These are phyloP conservation scores for Mesaphorura yosii DNA, from an alignment of 1,140 invertebrate genomes.

Conservation along the genomic window DNA sequence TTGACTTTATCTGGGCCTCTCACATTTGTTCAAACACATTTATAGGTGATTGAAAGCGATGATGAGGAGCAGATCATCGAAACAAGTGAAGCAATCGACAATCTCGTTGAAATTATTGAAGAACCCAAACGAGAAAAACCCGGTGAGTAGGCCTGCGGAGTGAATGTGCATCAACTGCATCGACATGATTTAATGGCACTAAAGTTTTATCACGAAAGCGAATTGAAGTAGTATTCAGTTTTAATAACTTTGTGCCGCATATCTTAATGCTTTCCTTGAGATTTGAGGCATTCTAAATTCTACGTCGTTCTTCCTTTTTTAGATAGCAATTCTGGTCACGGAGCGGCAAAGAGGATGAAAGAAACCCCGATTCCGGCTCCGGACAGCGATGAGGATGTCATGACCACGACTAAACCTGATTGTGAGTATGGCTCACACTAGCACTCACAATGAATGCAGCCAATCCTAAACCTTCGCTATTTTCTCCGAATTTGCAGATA, in stretches of 20 bases:
- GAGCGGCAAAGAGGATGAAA: too few relatives aligned
- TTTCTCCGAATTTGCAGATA: background rate
- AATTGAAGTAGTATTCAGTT: background rate
- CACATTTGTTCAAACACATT: background rate
- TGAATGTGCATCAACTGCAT: background rate
- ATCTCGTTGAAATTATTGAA: constrained; percentile 20
- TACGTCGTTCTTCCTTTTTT: too few relatives aligned
- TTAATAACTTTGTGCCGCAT: background rate
- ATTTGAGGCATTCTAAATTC: background rate
- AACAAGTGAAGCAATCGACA: constrained; percentile 23
- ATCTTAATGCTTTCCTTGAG: background rate
- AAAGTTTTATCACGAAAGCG: background rate
- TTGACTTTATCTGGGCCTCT: background rate
- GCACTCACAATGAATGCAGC: too few relatives aligned
- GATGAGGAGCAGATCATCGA: constrained; percentile 29
- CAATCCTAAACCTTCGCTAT: too few relatives aligned
- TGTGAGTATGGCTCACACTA: too few relatives aligned
- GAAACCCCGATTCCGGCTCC: too few relatives aligned
- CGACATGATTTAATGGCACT: background rate
- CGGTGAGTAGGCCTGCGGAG: background rate
- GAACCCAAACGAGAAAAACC: constrained; percentile 10
- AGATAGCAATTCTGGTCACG: too few relatives aligned
- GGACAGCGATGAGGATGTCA: too few relatives aligned
- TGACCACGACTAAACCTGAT: too few relatives aligned
- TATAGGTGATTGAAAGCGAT: constrained; percentile 28